These are phyloP conservation scores for Lordiphosa clarofinis DNA, from an alignment of 1,140 invertebrate genomes.

Conservation along the genomic window DNA sequence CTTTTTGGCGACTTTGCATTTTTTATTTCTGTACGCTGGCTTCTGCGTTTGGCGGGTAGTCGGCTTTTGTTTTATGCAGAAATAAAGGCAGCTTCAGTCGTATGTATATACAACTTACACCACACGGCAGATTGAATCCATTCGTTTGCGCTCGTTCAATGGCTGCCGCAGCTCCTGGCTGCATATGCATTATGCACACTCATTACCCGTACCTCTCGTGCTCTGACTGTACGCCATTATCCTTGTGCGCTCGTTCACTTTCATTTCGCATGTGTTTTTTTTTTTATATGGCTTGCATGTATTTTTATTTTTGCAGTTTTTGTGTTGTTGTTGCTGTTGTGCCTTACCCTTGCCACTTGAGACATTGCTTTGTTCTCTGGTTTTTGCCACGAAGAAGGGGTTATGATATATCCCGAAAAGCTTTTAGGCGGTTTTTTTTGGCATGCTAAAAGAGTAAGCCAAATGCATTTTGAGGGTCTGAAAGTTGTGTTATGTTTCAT, in stretches of 20 bases:
- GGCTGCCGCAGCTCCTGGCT: constrained; percentile 32
- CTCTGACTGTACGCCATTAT: constrained; percentile 46
- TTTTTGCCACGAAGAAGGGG: constrained; percentile 46
- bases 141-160: constrained; percentile 59
- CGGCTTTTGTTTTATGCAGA: constrained; percentile 65
- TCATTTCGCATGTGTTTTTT: constrained; percentile 55
- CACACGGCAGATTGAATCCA: constrained; percentile 65
- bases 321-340: too few relatives aligned
- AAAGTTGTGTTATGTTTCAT: constrained; percentile 82
- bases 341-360: constrained; percentile 75
- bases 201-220: constrained; percentile 53
- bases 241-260: constrained; percentile 75
- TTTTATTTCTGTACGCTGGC: constrained; percentile 21
- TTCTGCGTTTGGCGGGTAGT: constrained; percentile 60
- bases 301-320: too few relatives aligned
- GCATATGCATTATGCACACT: constrained; percentile 75
- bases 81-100: constrained; percentile 18
- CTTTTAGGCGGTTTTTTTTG: constrained; percentile 51
- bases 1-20: constrained; percentile 75
- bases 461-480: constrained; percentile 49
- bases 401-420: constrained; percentile 61
- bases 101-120: constrained; percentile 16
- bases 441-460: constrained; percentile 9
- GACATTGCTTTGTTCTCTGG: constrained; percentile 73
- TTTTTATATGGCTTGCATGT: constrained; percentile 23